Evolutionary conservation across 1,140 invertebrate genomes (phyloP), one percentile per base, ranked within the genome.

Genomic region (Panulirus ornatus): DNA sequence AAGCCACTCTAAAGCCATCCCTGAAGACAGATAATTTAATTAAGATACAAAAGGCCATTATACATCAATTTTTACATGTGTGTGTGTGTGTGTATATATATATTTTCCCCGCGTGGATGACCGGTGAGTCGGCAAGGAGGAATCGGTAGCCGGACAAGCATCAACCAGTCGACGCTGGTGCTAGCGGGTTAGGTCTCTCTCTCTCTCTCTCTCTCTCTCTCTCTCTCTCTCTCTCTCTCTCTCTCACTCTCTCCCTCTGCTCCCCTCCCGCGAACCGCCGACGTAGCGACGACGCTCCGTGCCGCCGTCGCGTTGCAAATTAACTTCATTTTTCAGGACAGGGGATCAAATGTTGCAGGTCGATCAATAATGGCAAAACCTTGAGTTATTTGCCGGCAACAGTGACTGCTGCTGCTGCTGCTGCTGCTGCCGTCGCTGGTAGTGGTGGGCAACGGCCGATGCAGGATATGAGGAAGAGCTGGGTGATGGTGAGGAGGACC

Each of bases 311-410:
- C 38, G 70, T 51, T 85, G 84, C 84, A 87, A 87, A 87, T 88
- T 81, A 88, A 88, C 76, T 81, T 81, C 75, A 88, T 88, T 88
- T 88, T 88, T 88, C 86, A 81, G 54, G 86, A 81, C 54, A 44
- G 54, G 75, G 58, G 86, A 88, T 88, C 86, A 88, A 88, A 88
- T 88, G 86, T 88, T 88, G 86, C 86, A 66, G 40, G 38, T 34
- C 44, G 40, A 76, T 81, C 81, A 75, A 70, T 81, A 81, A 88
- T 79, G 86, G 58, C 76, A 88, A 88, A 88, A 88, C 86, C 75
- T 66, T 88, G 63, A 88, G 76, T 47, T 51, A 66, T 81, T 81
- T 81, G 58, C 58, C 38, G 76, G 76, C 40, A 71, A 54, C 30
- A 88, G 19, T 63, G 76, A 27, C 58, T 19, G 38, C 51, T 19